Conservation (phyloP, 2,797 vertebrate species). For the Acomys russatus region DNA sequence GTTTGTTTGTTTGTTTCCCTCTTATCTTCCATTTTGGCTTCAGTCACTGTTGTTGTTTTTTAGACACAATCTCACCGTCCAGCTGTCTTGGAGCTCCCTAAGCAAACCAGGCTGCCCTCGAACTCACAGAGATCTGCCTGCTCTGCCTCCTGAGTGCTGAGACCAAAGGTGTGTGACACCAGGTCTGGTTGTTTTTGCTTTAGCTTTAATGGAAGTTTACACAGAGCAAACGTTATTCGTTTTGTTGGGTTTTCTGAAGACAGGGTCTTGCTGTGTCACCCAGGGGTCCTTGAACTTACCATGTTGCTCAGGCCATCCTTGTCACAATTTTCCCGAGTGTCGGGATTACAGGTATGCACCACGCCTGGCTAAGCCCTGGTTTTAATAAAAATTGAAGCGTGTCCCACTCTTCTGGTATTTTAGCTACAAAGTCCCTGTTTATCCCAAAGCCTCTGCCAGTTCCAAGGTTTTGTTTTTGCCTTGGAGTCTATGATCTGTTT, state of each 20-base stretch:
- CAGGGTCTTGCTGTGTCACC: background rate
- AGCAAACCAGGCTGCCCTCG: background rate
- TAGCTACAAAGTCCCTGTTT: background rate
- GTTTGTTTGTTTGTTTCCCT: background rate
- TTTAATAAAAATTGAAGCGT: background rate
- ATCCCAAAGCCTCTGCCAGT: background rate
- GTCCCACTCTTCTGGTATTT: background rate
- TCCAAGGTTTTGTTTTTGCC: background rate
- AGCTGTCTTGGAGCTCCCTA: background rate
- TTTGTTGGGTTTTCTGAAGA: background rate
- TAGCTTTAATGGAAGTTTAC: background rate
- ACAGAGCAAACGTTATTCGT: background rate
- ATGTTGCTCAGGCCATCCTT: background rate
- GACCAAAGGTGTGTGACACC: background rate
- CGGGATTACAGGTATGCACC: background rate
- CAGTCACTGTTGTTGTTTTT: background rate
- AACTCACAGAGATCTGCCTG: background rate
- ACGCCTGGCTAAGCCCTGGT: background rate
- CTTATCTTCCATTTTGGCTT: too few relatives aligned
- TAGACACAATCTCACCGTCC: background rate
- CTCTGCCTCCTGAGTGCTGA: background rate
- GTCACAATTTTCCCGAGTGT: too few relatives aligned
- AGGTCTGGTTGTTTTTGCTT: background rate
- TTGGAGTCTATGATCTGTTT: background rate
- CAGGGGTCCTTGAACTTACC: background rate